phyloP scores from a whole-genome alignment of 2,797 vertebrate species.

The Carapus acus region DNA sequence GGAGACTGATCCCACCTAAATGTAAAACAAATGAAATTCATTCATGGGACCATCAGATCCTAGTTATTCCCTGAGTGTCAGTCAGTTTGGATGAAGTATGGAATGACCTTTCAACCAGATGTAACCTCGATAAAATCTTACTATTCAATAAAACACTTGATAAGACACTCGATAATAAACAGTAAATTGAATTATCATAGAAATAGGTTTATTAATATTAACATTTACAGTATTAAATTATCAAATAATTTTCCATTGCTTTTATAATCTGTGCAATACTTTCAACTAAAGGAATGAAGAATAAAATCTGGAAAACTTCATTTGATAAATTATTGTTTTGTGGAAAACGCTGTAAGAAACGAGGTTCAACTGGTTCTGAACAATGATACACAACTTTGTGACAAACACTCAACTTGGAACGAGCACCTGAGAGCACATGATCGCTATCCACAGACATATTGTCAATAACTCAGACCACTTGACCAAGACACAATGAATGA shows the following conservation, averaged over 20 bases:
- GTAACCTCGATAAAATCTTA: too few relatives aligned
- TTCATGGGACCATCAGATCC: too few relatives aligned
- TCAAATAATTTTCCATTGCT: conserved; percentile 39
- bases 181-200: too few relatives aligned
- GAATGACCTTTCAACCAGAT: too few relatives aligned
- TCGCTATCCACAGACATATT: conserved; percentile 19
- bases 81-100: too few relatives aligned
- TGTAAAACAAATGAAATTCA: too few relatives aligned
- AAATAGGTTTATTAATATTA: too few relatives aligned
- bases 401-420: conserved; percentile 26
- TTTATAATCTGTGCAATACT: not conserved
- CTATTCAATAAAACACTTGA: too few relatives aligned
- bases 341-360: conserved; percentile 59
- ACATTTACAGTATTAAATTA: conserved; percentile 56
- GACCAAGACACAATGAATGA: not conserved
- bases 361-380: conserved; percentile 55
- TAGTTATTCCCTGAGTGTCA: too few relatives aligned
- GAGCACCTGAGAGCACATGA: conserved; percentile 60
- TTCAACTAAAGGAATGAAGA: conserved; percentile 25
- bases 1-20: too few relatives aligned
- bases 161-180: too few relatives aligned
- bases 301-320: conserved; percentile 49
- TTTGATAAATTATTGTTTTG: conserved; percentile 28
- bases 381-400: conserved; percentile 27
- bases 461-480: conserved; percentile 5